phyloP scores from a whole-genome alignment of 2,797 vertebrate species.

The Hoplostethus atlanticus region DNA sequence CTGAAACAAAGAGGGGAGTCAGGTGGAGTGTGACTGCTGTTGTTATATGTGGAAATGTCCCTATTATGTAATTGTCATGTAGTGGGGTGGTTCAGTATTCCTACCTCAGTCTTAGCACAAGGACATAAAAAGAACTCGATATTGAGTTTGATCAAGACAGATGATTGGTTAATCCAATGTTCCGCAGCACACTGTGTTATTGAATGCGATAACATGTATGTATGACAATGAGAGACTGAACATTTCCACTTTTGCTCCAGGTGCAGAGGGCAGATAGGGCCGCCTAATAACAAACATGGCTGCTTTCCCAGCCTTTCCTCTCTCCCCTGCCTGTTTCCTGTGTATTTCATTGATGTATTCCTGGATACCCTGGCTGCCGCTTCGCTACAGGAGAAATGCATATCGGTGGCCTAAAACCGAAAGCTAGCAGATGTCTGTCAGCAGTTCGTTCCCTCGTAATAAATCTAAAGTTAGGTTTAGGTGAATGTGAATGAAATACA shows the following conservation, averaged over 20 bases:
- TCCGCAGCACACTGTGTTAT: neutral
- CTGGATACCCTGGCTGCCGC: conserved; percentile 59
- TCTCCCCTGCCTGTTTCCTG: conserved; percentile 76
- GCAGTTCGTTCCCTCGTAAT: neutral
- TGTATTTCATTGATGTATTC: conserved; percentile 79
- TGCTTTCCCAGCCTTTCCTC: conserved; percentile 78
- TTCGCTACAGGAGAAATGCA: conserved; percentile 38
- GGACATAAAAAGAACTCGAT: neutral
- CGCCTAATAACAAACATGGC: conserved; percentile 77
- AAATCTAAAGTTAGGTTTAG: neutral
- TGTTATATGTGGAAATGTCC: neutral
- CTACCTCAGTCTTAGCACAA: neutral
- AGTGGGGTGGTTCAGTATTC: neutral
- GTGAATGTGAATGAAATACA: neutral
- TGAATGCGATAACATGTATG: neutral
- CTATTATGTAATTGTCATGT: neutral
- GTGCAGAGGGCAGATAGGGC: conserved; percentile 77
- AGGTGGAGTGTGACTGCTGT: conserved; percentile 37
- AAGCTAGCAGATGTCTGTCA: conserved; percentile 3
- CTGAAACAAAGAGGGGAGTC: conserved; percentile 41
- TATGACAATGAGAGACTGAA: conserved; percentile 6
- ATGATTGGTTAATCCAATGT: conserved; percentile 9
- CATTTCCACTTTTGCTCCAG: conserved; percentile 69
- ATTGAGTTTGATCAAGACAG: conserved; percentile 4
- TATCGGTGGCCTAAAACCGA: conserved; percentile 27